A percentile compares a stretch with the other conserved stretches of the same genome.
phyloP scores from a whole-genome alignment of 2,888 invertebrate species.

The Candidula unifasciata region DNA sequence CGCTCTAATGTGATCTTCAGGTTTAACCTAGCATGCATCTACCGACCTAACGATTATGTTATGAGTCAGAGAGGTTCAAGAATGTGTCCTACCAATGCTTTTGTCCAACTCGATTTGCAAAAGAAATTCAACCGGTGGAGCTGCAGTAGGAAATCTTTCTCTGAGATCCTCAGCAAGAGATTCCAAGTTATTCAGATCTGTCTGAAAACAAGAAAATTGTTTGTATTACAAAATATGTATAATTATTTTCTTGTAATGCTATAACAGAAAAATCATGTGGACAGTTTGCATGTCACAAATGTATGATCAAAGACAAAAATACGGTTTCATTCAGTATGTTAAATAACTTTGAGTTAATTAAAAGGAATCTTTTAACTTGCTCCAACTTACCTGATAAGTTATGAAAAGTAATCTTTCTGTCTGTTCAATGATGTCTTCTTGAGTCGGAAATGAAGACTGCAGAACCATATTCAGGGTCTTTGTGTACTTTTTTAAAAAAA shows the following conservation, averaged over 20 bases:
- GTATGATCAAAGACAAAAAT: too few species aligned
- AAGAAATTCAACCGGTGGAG: constrained; percentile 29
- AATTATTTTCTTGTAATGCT: not conserved
- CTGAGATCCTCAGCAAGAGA: not conserved
- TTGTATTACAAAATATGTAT: not conserved
- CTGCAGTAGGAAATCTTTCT: constrained; percentile 29
- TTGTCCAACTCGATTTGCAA: constrained; percentile 27
- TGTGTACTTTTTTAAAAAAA: constrained; percentile 15
- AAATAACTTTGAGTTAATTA: too few species aligned
- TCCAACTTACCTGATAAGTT: constrained; percentile 28
- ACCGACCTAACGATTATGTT: not conserved
- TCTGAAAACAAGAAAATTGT: constrained; percentile 4
- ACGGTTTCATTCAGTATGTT: too few species aligned
- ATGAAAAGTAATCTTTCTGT: constrained; percentile 17
- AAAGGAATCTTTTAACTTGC: too few species aligned
- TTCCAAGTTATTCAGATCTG: not conserved
- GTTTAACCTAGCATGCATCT: too few species aligned
- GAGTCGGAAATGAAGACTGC: not conserved
- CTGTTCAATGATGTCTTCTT: constrained; percentile 21
- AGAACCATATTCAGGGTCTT: constrained; percentile 26
- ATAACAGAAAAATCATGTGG: not conserved
- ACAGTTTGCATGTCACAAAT: too few species aligned
- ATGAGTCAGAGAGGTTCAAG: not conserved
- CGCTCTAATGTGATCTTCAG: too few species aligned
- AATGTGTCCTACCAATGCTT: constrained; percentile 35